phyloP scores from a whole-genome alignment of 2,113 vertebrate genomes.

The Saguinus imperator region DNA sequence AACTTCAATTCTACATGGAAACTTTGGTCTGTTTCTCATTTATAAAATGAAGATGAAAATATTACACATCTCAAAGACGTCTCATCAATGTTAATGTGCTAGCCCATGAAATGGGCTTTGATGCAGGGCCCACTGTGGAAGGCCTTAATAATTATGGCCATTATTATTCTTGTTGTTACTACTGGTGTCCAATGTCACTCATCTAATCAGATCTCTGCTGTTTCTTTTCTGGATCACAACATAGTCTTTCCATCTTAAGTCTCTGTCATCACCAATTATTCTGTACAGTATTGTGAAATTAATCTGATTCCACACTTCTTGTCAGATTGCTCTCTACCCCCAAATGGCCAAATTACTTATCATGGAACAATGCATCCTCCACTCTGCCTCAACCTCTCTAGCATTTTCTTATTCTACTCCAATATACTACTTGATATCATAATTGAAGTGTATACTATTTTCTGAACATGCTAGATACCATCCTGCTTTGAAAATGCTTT shows the following conservation, averaged over 20 bases:
- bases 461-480: background rate
- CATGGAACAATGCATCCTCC: background rate
- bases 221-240: background rate
- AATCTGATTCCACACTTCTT: background rate
- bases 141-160: accelerated
- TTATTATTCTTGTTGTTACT: background rate
- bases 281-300: background rate
- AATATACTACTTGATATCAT: background rate
- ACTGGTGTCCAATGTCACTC: no score
- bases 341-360: background rate
- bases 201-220: background rate
- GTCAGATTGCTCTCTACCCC: background rate
- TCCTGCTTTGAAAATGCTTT: background rate
- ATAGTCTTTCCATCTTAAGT: background rate
- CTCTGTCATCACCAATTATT: background rate
- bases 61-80: background rate
- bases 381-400: background rate
- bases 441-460: background rate
- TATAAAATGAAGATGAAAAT: background rate
- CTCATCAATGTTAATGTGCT: background rate
- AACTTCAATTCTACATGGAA: background rate
- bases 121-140: background rate
- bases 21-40: background rate
- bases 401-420: background rate
- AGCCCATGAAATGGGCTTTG: background rate